Evolutionary conservation across 2,113 vertebrate genomes (phyloP).

Genomic region (Donacobius atricapilla): DNA sequence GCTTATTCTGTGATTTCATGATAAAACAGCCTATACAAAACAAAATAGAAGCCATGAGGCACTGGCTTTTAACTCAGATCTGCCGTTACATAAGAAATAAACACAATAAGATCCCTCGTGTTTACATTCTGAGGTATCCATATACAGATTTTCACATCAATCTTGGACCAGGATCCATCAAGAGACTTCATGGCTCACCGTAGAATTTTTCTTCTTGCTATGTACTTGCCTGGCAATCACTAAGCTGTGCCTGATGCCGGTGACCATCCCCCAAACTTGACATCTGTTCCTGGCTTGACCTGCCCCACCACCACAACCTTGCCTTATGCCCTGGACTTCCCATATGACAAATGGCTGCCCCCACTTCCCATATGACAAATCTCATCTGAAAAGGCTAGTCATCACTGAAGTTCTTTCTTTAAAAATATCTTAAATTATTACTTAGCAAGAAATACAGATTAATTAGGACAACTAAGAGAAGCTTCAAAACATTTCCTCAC

Average conservation of each 20-base stretch:
- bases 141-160: neutral
- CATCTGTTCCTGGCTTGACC: rapidly evolving
- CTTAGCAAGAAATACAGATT: neutral
- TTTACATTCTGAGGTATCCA: neutral
- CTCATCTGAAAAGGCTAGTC: neutral
- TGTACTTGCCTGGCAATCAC: neutral
- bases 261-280: neutral
- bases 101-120: rapidly evolving
- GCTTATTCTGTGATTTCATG: neutral
- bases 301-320: neutral
- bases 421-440: neutral
- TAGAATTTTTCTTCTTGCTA: neutral
- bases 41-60: neutral
- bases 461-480: neutral
- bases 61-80: neutral
- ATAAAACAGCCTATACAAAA: neutral
- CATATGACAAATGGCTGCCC: neutral
- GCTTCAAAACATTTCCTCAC: neutral
- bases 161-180: neutral
- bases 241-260: rapidly evolving
- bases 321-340: neutral
- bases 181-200: neutral
- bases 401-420: neutral
- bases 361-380: neutral
- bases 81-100: neutral